Percentiles rank a stretch among this genome's conserved stretches.
Conservation (phyloP, 2,113 vertebrate genomes). For the Odocoileus hemionus region DNA sequence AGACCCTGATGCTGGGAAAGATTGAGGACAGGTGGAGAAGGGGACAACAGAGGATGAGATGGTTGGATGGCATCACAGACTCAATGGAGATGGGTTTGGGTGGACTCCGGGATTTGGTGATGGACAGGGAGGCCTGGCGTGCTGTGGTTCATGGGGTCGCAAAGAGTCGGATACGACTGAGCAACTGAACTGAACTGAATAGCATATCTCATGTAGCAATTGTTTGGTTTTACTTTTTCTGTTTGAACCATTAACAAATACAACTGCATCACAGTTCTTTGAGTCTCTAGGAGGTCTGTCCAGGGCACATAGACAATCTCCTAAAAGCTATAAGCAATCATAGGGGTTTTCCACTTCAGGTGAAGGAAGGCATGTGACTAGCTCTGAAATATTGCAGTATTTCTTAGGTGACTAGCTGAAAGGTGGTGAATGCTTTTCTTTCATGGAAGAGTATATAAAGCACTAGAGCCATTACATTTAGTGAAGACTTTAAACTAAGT, state of each 20-base stretch:
- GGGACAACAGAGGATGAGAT: background rate
- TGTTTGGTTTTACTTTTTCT: background rate
- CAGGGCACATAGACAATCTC: background rate
- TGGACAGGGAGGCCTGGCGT: background rate
- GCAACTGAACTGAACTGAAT: background rate
- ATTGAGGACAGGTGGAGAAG: background rate
- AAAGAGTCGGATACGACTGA: background rate
- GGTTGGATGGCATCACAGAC: background rate
- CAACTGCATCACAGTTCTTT: background rate
- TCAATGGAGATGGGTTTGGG: background rate
- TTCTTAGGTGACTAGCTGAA: background rate
- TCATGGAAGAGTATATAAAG: background rate
- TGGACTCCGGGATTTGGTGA: background rate
- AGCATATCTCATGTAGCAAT: background rate
- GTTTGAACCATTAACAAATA: background rate
- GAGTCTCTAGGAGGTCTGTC: background rate
- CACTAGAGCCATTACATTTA: background rate
- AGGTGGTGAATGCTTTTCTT: background rate
- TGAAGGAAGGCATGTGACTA: background rate
- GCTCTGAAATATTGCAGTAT: background rate
- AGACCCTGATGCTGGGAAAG: background rate
- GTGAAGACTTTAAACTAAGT: background rate
- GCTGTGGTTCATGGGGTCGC: background rate
- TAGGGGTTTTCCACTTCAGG: background rate
- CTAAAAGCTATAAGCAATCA: background rate